phyloP scores from a whole-genome alignment of 2,113 vertebrate species.

The Narcine bancroftii region DNA sequence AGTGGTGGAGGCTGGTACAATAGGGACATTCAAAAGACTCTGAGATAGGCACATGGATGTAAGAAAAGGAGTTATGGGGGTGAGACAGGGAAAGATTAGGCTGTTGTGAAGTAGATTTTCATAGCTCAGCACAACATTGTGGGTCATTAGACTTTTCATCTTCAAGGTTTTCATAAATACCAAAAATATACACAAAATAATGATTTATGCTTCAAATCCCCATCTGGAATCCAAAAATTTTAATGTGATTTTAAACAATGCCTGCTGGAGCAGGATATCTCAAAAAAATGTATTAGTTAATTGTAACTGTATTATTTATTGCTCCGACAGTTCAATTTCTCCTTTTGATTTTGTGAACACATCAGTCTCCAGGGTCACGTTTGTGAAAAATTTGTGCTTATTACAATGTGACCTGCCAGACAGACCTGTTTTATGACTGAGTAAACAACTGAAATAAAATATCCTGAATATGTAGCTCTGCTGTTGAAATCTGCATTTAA shows the following conservation, averaged over 20 bases:
- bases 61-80: too few relatives aligned
- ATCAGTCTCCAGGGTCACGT: not conserved
- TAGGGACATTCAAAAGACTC: too few relatives aligned
- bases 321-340: not conserved
- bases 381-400: not conserved
- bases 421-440: not conserved
- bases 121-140: too few relatives aligned
- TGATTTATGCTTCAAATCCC: not conserved
- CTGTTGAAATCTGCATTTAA: not conserved
- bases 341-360: not conserved
- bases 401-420: not conserved
- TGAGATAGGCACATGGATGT: too few relatives aligned
- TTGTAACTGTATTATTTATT: not conserved
- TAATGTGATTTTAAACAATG: not conserved
- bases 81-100: too few relatives aligned
- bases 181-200: too few relatives aligned
- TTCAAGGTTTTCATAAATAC: too few relatives aligned
- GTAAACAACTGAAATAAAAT: not conserved
- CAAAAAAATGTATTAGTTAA: not conserved
- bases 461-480: not conserved
- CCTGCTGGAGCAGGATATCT: not conserved
- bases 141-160: too few relatives aligned
- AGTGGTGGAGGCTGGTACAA: too few relatives aligned
- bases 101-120: too few relatives aligned
- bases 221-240: not conserved